These are phyloP conservation scores for Agapornis canus DNA, from an alignment of 2,797 vertebrate species.

Conservation along the genomic window DNA sequence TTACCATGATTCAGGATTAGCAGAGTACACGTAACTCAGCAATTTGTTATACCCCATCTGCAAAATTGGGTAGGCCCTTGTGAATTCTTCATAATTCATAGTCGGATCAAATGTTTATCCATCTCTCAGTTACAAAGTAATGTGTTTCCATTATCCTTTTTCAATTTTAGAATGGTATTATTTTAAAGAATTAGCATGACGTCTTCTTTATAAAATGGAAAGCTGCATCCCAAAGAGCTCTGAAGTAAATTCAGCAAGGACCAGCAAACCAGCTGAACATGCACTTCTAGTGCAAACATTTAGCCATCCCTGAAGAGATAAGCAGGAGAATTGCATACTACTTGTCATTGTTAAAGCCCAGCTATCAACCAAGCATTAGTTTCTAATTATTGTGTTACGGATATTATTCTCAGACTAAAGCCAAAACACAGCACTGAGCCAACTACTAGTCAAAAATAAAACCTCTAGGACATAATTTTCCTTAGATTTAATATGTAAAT, in stretches of 20 bases:
- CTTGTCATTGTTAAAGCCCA: not conserved
- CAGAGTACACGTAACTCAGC: not conserved
- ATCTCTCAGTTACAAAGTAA: not conserved
- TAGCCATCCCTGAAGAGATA: not conserved
- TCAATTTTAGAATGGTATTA: not conserved
- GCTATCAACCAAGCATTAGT: not conserved
- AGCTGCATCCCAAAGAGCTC: not conserved
- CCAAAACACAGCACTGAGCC: not conserved
- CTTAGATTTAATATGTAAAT: not conserved
- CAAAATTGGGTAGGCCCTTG: not conserved
- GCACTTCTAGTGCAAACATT: not conserved
- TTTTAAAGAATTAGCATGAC: conserved; percentile 1
- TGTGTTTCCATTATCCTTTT: not conserved
- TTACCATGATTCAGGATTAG: not conserved
- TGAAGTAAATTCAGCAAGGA: not conserved
- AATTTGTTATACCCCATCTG: not conserved
- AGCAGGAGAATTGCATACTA: not conserved
- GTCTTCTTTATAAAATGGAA: not conserved
- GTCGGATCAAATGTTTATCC: not conserved
- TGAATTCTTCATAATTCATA: not conserved
- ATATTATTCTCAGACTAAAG: not conserved
- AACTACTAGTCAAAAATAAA: not conserved
- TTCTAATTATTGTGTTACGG: not conserved
- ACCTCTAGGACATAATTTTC: not conserved
- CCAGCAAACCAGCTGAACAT: not conserved